Conservation (phyloP, 2,113 vertebrate species). For the Pseudolaguvia tuberculata region DNA sequence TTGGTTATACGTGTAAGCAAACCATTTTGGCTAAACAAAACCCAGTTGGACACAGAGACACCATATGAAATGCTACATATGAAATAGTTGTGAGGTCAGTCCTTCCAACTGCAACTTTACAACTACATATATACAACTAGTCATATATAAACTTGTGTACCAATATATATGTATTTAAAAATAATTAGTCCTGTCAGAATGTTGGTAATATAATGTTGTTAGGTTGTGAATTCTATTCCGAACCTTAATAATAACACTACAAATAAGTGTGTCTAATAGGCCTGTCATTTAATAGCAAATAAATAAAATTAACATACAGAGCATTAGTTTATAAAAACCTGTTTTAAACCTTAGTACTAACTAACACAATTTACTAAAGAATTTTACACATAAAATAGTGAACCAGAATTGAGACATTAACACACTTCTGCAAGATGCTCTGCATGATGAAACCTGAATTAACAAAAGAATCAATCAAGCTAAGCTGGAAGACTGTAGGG, state of each 20-base stretch:
- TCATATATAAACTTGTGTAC: not conserved
- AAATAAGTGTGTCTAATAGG: not conserved
- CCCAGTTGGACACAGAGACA: not conserved
- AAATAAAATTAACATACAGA: too few species aligned
- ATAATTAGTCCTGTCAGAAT: not conserved
- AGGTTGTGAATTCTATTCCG: not conserved
- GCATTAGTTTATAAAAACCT: too few species aligned
- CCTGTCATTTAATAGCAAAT: too few species aligned
- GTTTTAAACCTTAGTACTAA: too few species aligned
- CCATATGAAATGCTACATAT: not conserved
- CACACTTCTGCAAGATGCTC: too few species aligned
- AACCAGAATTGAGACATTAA: too few species aligned
- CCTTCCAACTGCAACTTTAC: not conserved
- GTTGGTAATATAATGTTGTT: not conserved
- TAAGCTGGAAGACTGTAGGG: too few species aligned
- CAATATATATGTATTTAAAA: not conserved
- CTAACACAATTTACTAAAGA: too few species aligned
- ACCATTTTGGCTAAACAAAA: not conserved
- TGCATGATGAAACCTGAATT: too few species aligned
- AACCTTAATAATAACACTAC: not conserved
- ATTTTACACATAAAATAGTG: too few species aligned
- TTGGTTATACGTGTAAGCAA: not conserved
- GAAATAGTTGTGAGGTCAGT: not conserved
- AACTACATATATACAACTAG: not conserved
- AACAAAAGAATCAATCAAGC: too few species aligned